phyloP scores from a whole-genome alignment of 2,797 vertebrate species.

The Oryzias sinensis region DNA sequence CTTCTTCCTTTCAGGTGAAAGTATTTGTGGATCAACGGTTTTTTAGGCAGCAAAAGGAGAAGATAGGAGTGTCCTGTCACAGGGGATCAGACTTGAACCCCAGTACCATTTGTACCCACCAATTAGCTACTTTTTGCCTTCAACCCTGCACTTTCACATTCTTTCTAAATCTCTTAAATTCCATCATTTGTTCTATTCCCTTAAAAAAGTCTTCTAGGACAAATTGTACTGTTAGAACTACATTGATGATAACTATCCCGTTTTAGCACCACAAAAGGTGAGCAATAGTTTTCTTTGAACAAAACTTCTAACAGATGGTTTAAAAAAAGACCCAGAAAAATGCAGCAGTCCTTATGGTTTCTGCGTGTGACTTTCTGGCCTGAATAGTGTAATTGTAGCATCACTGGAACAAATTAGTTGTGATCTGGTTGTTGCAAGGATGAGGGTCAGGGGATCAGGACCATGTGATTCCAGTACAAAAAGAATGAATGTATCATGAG shows the following conservation, averaged over 20 bases:
- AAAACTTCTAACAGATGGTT: not conserved
- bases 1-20: constrained; percentile 29
- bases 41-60: constrained; percentile 8
- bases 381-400: constrained; percentile 39
- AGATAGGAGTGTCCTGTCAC: constrained; percentile 25
- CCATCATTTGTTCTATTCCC: constrained; percentile 52
- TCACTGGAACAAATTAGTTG: constrained; percentile 58
- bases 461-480: constrained; percentile 62
- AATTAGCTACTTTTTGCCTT: constrained; percentile 74
- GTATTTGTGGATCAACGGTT: constrained; percentile 42
- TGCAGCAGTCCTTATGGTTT: constrained; percentile 12
- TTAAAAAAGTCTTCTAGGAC: constrained; percentile 48
- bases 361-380: constrained; percentile 17
- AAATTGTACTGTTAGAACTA: constrained; percentile 17
- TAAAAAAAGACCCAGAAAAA: constrained; percentile 7
- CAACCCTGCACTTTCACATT: constrained; percentile 65
- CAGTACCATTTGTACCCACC: constrained; percentile 54
- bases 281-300: constrained; percentile 8
- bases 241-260: constrained; percentile 2
- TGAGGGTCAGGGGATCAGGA: constrained; percentile 63
- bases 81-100: constrained; percentile 47
- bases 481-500: constrained; percentile 34
- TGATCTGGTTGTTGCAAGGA: constrained; percentile 50
- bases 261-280: not conserved
- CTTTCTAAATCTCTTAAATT: constrained; percentile 61